These are phyloP conservation scores for Xiphophorus hellerii DNA, from an alignment of 2,113 vertebrate genomes.

Conservation along the genomic window DNA sequence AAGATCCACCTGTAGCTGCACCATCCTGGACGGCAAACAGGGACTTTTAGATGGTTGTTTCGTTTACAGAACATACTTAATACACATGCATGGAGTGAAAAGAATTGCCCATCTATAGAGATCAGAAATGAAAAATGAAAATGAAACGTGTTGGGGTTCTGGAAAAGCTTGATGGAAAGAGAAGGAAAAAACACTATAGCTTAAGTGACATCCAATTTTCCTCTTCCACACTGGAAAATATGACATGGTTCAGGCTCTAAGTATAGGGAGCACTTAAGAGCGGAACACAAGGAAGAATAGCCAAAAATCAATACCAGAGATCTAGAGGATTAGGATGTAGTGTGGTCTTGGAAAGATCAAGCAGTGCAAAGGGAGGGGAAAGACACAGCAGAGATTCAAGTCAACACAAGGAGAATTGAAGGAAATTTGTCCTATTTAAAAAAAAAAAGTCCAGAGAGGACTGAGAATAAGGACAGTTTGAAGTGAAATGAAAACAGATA, in stretches of 20 bases:
- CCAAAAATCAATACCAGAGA: slow-evolving; percentile 54
- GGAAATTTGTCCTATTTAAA: slow-evolving; percentile 37
- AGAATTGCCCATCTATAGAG: not conserved
- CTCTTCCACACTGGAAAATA: slow-evolving; percentile 51
- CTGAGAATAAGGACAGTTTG: slow-evolving; percentile 5
- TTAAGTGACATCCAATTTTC: slow-evolving; percentile 35
- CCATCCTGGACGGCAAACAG: slow-evolving; percentile 49
- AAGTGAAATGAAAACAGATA: slow-evolving; percentile 46
- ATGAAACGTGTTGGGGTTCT: not conserved
- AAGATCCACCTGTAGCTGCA: slow-evolving; percentile 50
- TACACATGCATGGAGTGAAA: not conserved
- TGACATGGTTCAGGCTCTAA: slow-evolving; percentile 27
- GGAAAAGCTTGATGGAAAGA: slow-evolving; percentile 22
- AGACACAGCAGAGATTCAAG: slow-evolving; percentile 12
- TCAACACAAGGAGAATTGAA: slow-evolving; percentile 21
- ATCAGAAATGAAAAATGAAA: not conserved
- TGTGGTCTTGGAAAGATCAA: slow-evolving; percentile 22
- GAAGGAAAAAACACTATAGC: slow-evolving; percentile 6
- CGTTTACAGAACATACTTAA: not conserved
- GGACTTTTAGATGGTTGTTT: not conserved
- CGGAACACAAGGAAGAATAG: slow-evolving; percentile 14
- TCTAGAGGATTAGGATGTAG: slow-evolving; percentile 37
- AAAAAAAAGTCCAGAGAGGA: slow-evolving; percentile 25
- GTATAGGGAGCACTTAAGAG: slow-evolving; percentile 20
- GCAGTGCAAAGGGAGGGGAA: slow-evolving; percentile 10